phyloP scores from a whole-genome alignment of 2,113 vertebrate genomes.

The Gasterosteus nipponicus region DNA sequence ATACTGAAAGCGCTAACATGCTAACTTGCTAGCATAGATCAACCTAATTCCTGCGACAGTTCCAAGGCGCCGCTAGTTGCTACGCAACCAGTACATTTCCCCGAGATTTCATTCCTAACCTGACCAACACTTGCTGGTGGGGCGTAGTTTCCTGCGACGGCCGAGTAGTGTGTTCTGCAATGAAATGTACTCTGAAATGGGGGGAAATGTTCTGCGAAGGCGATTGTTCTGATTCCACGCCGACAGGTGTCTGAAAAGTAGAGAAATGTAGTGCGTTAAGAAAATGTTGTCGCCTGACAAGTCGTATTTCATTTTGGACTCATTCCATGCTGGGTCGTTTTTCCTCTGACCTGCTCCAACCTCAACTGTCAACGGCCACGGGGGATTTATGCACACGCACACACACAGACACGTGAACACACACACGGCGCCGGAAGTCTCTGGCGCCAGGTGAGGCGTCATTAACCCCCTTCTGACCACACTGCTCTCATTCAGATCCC shows the following conservation, averaged over 20 bases:
- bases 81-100: no score
- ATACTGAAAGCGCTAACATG: background rate
- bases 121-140: no score
- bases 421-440: conserved; percentile 22
- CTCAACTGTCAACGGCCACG: conserved; percentile 12
- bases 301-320: conserved; percentile 1
- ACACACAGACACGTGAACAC: background rate
- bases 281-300: conserved; percentile 13
- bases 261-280: background rate
- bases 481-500: conserved; percentile 65
- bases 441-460: conserved; percentile 62
- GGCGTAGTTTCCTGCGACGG: no score
- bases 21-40: no score
- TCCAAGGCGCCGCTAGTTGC: no score
- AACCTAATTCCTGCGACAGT: no score
- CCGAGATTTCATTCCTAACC: no score
- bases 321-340: conserved; percentile 14
- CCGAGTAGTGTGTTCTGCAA: no score
- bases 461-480: conserved; percentile 52
- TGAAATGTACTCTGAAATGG: background rate
- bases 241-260: background rate
- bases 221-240: background rate
- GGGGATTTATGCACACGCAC: background rate
- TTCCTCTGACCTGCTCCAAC: background rate
- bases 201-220: background rate